These are phyloP conservation scores for Caloenas nicobarica DNA, from an alignment of 2,113 vertebrate species.

Conservation along the genomic window DNA sequence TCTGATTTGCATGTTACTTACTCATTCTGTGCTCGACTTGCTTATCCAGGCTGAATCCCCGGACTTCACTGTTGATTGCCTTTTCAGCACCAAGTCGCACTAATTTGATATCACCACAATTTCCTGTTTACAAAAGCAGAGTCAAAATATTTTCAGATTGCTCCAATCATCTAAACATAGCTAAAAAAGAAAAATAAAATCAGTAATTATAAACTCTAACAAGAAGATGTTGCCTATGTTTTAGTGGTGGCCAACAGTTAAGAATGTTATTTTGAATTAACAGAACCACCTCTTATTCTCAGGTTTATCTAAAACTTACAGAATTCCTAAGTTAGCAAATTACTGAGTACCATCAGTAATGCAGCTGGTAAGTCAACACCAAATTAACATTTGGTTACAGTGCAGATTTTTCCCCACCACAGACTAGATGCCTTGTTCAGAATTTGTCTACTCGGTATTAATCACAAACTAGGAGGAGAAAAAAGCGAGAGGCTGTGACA, in stretches of 20 bases:
- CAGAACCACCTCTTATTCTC: neutral
- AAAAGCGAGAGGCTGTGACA: neutral
- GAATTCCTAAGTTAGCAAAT: neutral
- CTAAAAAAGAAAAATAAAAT: neutral
- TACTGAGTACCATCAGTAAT: neutral
- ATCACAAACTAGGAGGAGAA: neutral
- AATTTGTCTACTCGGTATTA: neutral
- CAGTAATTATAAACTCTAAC: neutral
- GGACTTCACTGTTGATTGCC: constrained; percentile 79
- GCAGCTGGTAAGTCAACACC: neutral
- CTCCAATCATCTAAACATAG: neutral
- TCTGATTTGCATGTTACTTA: constrained; percentile 64
- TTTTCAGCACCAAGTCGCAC: constrained; percentile 83
- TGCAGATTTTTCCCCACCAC: neutral
- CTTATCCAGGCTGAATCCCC: constrained; percentile 82
- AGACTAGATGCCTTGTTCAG: neutral
- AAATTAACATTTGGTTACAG: neutral
- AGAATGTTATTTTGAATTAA: neutral
- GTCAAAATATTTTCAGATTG: neutral
- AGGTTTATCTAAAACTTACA: neutral
- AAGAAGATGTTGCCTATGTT: rapidly evolving
- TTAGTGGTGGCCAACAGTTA: neutral
- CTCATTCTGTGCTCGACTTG: constrained; percentile 82
- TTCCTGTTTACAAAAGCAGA: constrained; percentile 74
- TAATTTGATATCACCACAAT: constrained; percentile 88